phyloP scores from a whole-genome alignment of 1,140 invertebrate species.

The Dendrolimus kikuchii region DNA sequence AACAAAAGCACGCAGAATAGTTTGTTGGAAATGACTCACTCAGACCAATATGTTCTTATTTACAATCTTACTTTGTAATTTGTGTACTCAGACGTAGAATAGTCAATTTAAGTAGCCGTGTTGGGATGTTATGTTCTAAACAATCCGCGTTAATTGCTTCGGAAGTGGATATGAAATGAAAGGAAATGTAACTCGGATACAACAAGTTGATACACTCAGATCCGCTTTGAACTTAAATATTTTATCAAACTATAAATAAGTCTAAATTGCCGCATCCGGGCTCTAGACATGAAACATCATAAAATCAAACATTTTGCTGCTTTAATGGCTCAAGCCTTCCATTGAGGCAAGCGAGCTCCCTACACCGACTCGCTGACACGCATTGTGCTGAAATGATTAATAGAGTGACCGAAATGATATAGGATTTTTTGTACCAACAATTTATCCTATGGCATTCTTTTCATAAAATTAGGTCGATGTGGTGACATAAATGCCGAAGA shows the following conservation, averaged over 20 bases:
- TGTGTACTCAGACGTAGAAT: no score
- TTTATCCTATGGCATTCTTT: constrained; percentile 24
- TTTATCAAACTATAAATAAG: constrained; percentile 4
- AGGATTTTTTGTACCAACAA: constrained; percentile 33
- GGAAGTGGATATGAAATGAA: no score
- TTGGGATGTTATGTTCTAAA: no score
- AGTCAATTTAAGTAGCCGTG: no score
- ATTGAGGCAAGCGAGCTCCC: constrained; percentile 12
- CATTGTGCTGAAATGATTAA: constrained; percentile 64
- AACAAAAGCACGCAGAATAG: no score
- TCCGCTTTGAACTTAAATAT: not conserved
- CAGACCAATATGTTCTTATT: no score
- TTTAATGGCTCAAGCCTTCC: constrained; percentile 44
- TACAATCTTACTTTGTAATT: no score
- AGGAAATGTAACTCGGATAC: no score
- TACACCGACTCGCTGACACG: constrained; percentile 35
- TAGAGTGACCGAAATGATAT: constrained; percentile 48
- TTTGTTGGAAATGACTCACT: no score
- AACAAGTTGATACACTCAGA: no score
- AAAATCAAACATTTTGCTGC: constrained; percentile 33
- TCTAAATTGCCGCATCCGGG: constrained; percentile 5
- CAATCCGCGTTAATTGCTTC: no score
- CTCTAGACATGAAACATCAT: constrained; percentile 10
- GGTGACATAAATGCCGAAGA: constrained; percentile 15
- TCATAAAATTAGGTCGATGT: constrained; percentile 24